These are phyloP conservation scores for Genyomyrus donnyi DNA, from an alignment of 2,113 vertebrate genomes.

Conservation along the genomic window DNA sequence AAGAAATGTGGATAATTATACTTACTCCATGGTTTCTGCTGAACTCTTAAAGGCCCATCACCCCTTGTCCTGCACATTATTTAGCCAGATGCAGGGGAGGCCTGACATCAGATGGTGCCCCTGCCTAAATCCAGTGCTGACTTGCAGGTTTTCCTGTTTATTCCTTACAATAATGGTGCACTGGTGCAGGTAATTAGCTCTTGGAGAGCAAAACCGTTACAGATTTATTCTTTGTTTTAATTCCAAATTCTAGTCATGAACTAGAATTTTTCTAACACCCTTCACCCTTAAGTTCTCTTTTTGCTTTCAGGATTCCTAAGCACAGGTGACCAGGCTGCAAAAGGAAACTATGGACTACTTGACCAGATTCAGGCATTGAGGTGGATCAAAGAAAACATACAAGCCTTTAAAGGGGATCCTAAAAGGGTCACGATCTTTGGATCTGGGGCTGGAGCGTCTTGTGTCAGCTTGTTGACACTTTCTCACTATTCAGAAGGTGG, in stretches of 20 bases:
- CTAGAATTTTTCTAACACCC: background rate
- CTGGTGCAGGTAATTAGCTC: background rate
- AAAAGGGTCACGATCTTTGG: conserved; percentile 94
- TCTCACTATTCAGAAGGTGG: conserved; percentile 97
- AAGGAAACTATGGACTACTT: conserved; percentile 92
- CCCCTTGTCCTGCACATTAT: background rate
- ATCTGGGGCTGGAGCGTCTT: conserved; percentile 90
- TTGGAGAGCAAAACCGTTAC: background rate
- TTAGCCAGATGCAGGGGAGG: background rate
- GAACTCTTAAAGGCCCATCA: background rate
- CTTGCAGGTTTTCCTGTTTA: background rate
- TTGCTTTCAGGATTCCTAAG: conserved; percentile 80
- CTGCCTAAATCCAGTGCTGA: background rate
- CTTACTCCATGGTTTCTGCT: background rate
- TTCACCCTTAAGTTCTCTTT: background rate
- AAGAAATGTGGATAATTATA: background rate
- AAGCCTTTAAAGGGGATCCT: conserved; percentile 88
- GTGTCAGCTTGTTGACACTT: conserved; percentile 87
- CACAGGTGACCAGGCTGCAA: conserved; percentile 93
- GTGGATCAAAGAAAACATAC: conserved; percentile 95
- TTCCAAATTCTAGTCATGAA: background rate
- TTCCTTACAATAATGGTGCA: background rate
- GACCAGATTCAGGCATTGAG: conserved; percentile 94
- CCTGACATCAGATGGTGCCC: background rate
- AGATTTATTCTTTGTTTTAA: background rate